phyloP scores from a whole-genome alignment of 2,888 invertebrate species.

The Cheiracanthium punctorium region DNA sequence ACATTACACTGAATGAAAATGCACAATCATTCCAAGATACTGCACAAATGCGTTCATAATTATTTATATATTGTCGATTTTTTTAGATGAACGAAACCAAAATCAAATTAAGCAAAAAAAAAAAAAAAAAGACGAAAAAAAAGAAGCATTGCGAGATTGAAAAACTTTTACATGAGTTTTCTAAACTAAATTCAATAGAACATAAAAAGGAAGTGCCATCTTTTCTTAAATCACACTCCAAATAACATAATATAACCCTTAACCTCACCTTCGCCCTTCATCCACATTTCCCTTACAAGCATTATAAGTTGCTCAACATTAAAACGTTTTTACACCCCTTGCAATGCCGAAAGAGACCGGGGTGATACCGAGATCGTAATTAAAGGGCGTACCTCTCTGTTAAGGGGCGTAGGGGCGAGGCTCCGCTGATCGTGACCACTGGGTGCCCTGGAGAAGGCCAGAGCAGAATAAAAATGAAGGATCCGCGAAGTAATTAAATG shows the following conservation, averaged over 20 bases:
- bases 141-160: too few species aligned
- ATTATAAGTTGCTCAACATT: neutral
- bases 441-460: conserved; percentile 30
- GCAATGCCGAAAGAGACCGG: conserved; percentile 4
- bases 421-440: conserved; percentile 33
- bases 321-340: conserved; percentile 29
- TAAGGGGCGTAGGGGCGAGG: conserved; percentile 44
- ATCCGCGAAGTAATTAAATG: conserved; percentile 47
- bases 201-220: neutral
- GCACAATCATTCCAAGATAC: too few species aligned
- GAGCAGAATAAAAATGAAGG: conserved; percentile 45
- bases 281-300: neutral
- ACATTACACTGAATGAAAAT: too few species aligned
- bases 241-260: conserved; percentile 36
- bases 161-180: too few species aligned
- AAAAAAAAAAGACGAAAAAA: too few species aligned
- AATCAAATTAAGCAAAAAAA: too few species aligned
- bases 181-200: too few species aligned
- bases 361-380: conserved; percentile 28
- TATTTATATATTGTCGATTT: too few species aligned
- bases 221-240: conserved; percentile 32
- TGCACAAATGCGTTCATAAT: too few species aligned
- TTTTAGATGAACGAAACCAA: too few species aligned
- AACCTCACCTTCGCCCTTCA: neutral
- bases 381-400: conserved; percentile 54